These are phyloP conservation scores for Pseudopodoces humilis DNA, from an alignment of 2,113 vertebrate species.

Conservation along the genomic window DNA sequence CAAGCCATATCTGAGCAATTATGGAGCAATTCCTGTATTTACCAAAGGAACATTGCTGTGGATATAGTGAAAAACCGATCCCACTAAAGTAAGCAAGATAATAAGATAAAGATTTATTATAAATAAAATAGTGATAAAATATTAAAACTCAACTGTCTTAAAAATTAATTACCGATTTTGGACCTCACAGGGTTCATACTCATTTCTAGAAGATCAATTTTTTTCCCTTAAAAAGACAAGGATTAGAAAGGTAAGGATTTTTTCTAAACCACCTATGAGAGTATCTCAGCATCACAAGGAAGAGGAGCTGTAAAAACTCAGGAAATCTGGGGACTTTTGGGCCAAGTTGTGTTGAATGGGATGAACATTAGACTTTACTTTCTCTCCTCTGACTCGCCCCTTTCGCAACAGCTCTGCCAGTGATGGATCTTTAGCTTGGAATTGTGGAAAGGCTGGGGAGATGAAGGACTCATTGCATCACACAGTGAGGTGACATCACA, in stretches of 20 bases:
- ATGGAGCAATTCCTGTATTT: neutral
- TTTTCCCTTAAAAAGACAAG: neutral
- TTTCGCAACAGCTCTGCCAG: neutral
- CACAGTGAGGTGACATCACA: neutral
- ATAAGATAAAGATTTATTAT: neutral
- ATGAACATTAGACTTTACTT: neutral
- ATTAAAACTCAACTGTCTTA: neutral
- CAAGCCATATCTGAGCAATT: neutral
- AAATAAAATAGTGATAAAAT: neutral
- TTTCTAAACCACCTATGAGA: neutral
- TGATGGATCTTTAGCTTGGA: neutral
- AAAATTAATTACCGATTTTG: neutral
- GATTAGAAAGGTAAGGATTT: neutral
- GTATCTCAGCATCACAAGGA: neutral
- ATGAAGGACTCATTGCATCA: neutral
- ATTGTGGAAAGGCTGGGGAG: neutral
- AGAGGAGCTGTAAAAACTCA: neutral
- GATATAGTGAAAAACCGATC: neutral
- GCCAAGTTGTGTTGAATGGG: accelerated
- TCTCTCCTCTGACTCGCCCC: neutral
- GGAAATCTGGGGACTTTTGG: neutral
- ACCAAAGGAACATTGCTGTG: neutral
- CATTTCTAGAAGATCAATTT: neutral
- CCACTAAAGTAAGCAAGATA: neutral
- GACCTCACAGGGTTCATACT: accelerated